Percentiles rank a stretch among this genome's conserved stretches.
Conservation (phyloP, 2,113 vertebrate genomes). For the Numida meleagris region DNA sequence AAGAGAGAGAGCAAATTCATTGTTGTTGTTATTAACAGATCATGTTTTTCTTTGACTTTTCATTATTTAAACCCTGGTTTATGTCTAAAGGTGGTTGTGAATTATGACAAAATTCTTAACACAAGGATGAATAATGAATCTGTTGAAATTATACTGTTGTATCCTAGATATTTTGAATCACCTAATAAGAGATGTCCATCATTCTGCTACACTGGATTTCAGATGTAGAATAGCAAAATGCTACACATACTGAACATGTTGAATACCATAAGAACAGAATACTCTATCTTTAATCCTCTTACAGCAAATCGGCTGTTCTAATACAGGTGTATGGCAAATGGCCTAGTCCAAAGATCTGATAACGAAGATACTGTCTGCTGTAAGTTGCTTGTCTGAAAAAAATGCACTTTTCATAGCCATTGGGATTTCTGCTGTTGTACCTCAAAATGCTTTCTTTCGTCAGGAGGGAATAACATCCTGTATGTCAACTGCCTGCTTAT, state of each 20-base stretch:
- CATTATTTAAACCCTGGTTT: background rate
- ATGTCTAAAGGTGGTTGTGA: background rate
- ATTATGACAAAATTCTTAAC: background rate
- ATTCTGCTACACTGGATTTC: background rate
- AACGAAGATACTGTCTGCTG: background rate
- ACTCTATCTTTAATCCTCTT: background rate
- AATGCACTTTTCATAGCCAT: background rate
- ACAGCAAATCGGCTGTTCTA: background rate
- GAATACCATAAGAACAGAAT: background rate
- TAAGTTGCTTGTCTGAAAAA: background rate
- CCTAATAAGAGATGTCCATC: background rate
- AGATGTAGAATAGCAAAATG: background rate
- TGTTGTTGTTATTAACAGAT: background rate
- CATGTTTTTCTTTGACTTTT: background rate
- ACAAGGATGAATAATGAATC: background rate
- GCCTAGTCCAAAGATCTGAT: background rate
- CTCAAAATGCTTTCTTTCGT: background rate
- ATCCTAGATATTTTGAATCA: background rate
- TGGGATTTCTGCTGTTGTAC: background rate
- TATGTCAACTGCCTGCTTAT: background rate
- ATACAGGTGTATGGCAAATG: background rate
- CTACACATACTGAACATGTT: fast-evolving
- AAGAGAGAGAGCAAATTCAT: background rate
- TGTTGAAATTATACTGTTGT: background rate
- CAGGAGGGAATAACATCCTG: background rate